Conservation (phyloP, 2,888 invertebrate species). For the Scaptomyza caliginosa region DNA sequence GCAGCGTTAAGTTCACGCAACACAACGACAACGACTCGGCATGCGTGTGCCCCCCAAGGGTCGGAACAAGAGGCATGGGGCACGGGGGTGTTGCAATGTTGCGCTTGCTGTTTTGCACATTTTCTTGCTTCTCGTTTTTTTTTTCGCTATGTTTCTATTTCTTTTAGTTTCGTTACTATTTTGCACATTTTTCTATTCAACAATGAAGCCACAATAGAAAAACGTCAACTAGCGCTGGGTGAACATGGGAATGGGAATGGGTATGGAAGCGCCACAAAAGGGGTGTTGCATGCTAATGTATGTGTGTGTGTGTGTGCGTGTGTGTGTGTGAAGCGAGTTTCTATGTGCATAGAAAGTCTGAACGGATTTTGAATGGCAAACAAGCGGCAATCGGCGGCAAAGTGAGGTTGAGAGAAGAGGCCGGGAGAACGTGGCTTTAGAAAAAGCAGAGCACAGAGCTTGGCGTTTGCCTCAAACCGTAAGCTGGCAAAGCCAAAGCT, state of each 20-base stretch:
- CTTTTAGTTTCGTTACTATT: constrained; percentile 74
- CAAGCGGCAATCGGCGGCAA: constrained; percentile 57
- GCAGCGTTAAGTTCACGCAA: constrained; percentile 55
- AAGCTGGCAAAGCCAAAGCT: constrained; percentile 7
- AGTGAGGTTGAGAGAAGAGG: neutral
- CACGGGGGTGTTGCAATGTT: constrained; percentile 5
- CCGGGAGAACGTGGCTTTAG: constrained; percentile 20
- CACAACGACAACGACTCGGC: constrained; percentile 25
- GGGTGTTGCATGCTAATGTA: constrained; percentile 17
- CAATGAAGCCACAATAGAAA: constrained; percentile 80
- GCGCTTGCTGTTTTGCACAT: constrained; percentile 66
- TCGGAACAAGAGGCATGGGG: neutral
- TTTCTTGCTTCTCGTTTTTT: constrained; percentile 49
- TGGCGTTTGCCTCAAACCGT: constrained; percentile 4
- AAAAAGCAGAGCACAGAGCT: constrained; percentile 50
- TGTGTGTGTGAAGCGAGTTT: constrained; percentile 56
- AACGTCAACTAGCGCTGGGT: constrained; percentile 74
- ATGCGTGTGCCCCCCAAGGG: constrained; percentile 47
- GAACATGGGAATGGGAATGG: constrained; percentile 17
- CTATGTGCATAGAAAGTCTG: constrained; percentile 78
- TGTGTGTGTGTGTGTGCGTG: constrained; percentile 31
- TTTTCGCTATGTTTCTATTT: constrained; percentile 7
- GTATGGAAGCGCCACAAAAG: neutral
- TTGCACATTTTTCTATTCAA: constrained; percentile 79
- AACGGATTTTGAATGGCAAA: constrained; percentile 80